Base-by-base conservation (phyloP, 2,113 vertebrate species). In the Pterocles burchelli region DNA sequence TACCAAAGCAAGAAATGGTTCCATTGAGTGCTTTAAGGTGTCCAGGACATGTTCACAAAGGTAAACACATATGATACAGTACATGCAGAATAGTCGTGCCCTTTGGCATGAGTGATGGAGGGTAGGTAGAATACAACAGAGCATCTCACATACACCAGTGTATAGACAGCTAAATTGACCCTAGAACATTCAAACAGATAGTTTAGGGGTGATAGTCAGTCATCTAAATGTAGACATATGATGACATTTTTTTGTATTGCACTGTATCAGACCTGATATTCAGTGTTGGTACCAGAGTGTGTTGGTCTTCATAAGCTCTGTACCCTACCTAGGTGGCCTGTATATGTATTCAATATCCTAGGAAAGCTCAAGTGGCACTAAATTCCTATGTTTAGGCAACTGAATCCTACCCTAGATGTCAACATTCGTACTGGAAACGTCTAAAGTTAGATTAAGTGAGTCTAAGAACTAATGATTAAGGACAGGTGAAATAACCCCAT, bases 401-500 rank as follows among this genome's bases (percentile, higher is more conserved):
- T 43, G 58, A 83, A 76, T 90, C 41, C n/a, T 83, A 11, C 28
- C 15, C 21, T 63, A 41, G 11, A 80, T 2, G 1, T 51, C 46
- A 80, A 43, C 58, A 70, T 66, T 79, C 10, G 3, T 79, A 83
- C 9, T 85, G 63, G 15, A 76, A 85, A 90, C 70, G 36, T 73
- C 82, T 93, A 14, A 76, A 90, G 33, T 66, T 73, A 61, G 17
- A 65, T 85, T 79, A 90, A 76, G 72, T 83, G 85, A 90, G 62
- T 83, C 11, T 31, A 88, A 51, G 31, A 7, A 54, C 90, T 88
- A 90, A 92, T 70, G 82, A 55, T 80, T 92, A 82, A 85, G 79
- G 71, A 93, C 75, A 80, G n/a, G 67, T 92, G 49, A 90, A 94
- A 95, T 70, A 93, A 88, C 41, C n/a, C 36, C 82, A 43, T 28